Base-by-base conservation (phyloP, 2,888 invertebrate genomes). In the Trachelus iudaicus region DNA sequence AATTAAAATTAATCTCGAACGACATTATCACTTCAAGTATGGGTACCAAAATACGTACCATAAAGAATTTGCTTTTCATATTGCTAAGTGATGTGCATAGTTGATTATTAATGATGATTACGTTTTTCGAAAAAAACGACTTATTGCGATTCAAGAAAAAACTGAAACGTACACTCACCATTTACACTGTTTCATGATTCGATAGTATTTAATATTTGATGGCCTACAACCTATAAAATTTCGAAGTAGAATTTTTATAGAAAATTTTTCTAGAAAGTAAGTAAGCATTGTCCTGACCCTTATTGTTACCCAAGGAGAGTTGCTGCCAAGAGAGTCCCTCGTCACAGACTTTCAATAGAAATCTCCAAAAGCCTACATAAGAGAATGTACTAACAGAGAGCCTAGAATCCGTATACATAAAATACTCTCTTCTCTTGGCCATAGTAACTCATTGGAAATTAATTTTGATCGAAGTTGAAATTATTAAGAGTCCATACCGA, bases 321-420 rank as follows among this genome's bases (percentile, higher is more conserved):
- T 81, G 2, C 23, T 56, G 76, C 76, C 81, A 82, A 85, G 84
- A 83, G 79, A 86, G 84, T 87, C 86, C 84, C 85, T 89, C 86
- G 15, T 56, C 56, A 86, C 86, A 86, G 84, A 87, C 85, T 87
- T 88, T 85, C 81, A 83, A 81, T 87, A 82, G 86, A 89, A 87
- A 89, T 88, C 86, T 87, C 85, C 82, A 71, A 75, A 13, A 77
- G 77, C 83, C 80, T 83, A 82, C 81, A 81, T 82, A 77, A 83
- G 83, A 80, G 79, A 84, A 76, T 76, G 78, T 80, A 81, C 81
- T 83, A 81, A 84, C 80, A 81, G 76, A 85, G 81, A 79, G 83
- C 83, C 80, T 83, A 77, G 83, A 83, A 81, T 79, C 69, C 33
- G 75, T 78, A 77, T 37, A 34, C 34, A 75, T 74, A 31, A 71